A percentile compares a stretch with the other conserved stretches of the same genome.
phyloP scores from a whole-genome alignment of 2,888 invertebrate species.

The Drosophila kanekoi region DNA sequence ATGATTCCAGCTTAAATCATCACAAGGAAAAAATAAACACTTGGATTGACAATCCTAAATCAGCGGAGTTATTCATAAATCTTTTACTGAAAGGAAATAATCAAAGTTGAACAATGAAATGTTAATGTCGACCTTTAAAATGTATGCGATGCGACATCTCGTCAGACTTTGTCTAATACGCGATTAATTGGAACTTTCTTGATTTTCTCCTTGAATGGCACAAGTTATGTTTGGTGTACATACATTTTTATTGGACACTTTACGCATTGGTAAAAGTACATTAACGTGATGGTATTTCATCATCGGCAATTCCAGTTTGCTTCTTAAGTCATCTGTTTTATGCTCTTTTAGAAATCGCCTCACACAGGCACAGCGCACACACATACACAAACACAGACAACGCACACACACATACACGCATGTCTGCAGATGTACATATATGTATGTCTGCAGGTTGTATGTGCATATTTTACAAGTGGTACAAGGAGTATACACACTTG shows the following conservation, averaged over 20 bases:
- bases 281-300: conserved; percentile 47
- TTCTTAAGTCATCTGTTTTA: conserved; percentile 64
- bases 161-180: too few relatives aligned
- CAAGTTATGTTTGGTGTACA: background rate
- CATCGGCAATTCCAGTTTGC: conserved; percentile 57
- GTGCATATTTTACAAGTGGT: conserved; percentile 54
- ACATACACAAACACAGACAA: conserved; percentile 14
- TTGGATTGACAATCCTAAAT: conserved; percentile 27
- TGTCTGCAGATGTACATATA: background rate
- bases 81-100: conserved; percentile 29
- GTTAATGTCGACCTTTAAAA: too few relatives aligned
- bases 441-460: conserved; percentile 27
- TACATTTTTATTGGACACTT: conserved; percentile 14
- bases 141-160: too few relatives aligned
- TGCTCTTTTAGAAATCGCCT: conserved; percentile 57
- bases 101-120: background rate
- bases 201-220: background rate
- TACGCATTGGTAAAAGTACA: conserved; percentile 27
- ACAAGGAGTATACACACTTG: conserved; percentile 60
- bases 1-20: conserved; percentile 43
- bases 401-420: conserved; percentile 2
- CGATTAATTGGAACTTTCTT: background rate
- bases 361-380: conserved; percentile 17
- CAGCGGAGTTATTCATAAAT: conserved; percentile 4
- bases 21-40: conserved; percentile 27